Conservation (phyloP, 2,797 vertebrate species). For the Pantherophis alleghaniensis region DNA sequence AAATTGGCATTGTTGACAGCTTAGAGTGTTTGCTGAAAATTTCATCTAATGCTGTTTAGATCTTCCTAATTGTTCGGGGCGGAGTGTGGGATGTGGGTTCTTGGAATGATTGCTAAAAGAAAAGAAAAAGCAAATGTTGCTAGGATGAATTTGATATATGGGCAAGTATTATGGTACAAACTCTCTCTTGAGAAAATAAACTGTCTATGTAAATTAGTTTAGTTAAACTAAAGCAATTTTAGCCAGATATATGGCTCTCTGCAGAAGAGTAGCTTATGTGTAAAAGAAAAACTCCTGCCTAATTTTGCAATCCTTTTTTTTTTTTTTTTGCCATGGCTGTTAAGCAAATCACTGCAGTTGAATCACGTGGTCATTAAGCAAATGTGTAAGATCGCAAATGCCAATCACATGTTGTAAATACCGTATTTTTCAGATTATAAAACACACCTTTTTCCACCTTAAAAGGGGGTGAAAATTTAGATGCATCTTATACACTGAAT, state of each 20-base stretch:
- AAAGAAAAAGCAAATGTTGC: background rate
- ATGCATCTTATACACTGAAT: too few species aligned
- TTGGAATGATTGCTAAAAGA: slow-evolving; percentile 12
- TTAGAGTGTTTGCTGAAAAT: slow-evolving; percentile 17
- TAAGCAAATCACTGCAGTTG: background rate
- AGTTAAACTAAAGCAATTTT: background rate
- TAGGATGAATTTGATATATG: background rate
- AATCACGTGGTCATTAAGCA: background rate
- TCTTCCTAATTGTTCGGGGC: slow-evolving; percentile 24
- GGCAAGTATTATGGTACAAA: background rate
- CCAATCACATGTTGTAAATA: too few species aligned
- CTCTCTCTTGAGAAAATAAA: background rate
- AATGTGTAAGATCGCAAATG: background rate
- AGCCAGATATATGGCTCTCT: background rate
- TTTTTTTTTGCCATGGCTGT: background rate
- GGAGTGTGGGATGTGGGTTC: background rate
- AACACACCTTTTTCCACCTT: fast-evolving
- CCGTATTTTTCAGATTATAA: too few species aligned
- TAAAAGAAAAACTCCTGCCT: background rate
- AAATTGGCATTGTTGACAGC: slow-evolving; percentile 14
- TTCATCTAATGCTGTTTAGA: slow-evolving; percentile 24
- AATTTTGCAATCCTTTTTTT: background rate
- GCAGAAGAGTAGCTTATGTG: background rate
- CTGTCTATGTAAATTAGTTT: background rate
- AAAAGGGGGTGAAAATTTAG: too few species aligned